Evolutionary conservation across 2,113 vertebrate genomes (phyloP).

Genomic region (Ardeotis arabs): DNA sequence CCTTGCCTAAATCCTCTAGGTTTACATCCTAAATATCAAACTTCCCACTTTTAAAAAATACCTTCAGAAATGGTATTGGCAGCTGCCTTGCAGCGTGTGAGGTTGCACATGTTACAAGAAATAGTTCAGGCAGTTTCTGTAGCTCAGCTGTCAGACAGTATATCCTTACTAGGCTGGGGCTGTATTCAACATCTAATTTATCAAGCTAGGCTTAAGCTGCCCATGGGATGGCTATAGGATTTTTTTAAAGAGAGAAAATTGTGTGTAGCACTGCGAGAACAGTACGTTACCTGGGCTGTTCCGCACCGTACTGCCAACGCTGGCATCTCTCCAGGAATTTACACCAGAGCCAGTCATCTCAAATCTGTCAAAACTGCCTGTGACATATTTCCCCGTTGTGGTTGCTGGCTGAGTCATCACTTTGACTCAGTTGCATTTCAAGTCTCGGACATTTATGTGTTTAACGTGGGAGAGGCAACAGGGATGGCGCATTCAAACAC

Average conservation of each 20-base stretch:
- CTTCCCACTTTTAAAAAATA: background rate
- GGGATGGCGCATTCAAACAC: background rate
- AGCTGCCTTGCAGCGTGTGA: background rate
- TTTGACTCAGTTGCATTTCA: background rate
- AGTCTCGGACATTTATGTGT: background rate
- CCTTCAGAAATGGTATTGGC: background rate
- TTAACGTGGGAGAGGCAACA: background rate
- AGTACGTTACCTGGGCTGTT: fast-evolving
- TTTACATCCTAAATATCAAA: background rate
- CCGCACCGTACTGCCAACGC: background rate
- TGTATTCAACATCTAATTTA: background rate
- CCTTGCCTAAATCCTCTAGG: background rate
- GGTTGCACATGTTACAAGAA: background rate
- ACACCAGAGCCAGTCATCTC: background rate
- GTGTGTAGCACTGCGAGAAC: background rate
- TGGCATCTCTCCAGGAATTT: background rate
- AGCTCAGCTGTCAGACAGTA: background rate
- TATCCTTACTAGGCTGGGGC: background rate
- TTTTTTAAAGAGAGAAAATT: background rate
- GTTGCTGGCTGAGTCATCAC: background rate
- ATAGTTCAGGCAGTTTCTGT: background rate
- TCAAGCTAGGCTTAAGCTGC: background rate
- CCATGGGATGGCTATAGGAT: background rate
- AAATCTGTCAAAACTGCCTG: background rate
- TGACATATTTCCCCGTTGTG: background rate